Base-by-base conservation (phyloP, 2,797 vertebrate species). In the Gymnodraco acuticeps region DNA sequence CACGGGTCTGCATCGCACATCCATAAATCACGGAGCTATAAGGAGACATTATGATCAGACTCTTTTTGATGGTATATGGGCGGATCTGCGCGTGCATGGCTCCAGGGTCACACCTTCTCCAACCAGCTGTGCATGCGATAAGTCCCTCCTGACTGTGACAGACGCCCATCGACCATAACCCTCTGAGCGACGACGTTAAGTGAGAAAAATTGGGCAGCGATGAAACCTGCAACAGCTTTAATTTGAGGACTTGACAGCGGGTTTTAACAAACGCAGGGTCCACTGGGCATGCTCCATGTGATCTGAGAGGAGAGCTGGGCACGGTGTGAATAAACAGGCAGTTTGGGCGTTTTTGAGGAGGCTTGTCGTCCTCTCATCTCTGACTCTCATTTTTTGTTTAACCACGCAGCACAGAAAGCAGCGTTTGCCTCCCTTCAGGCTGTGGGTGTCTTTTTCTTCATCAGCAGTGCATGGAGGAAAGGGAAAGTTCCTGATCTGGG, bases 211-310 rank as follows among this genome's bases (percentile, higher is more conserved):
- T 70, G 62, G 33, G 15, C 54, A 59, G 54, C 27, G 27, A 12
- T 60, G 72, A 70, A 59, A 43, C 12, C 59, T 82, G 58, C 15
- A 75, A 5, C 54, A 70, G 61, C 55, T 47, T 61, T 73, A 79
- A 90, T 52, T 68, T 58, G 61, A 79, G 31, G 72, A 78, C 38
- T 78, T 87, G 80, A 75, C 81, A 64, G 66, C 51, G 52, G 27
- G 67, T 59, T 78, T 70, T 8, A 73, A 75, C 47, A 67, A 70
- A 79, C 5, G 59, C 62, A n/a, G 27, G 31, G 19, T 59, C 70
- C 74, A 88, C 82, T 90, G 91, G 83, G 83, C 91, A 89, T 88
- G 90, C 88, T 92, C 85, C 73, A 55, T 87, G n/a, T 83, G 75
- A 52, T 65, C 27, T 61, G 83, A 80, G 52, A 70, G 64, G 38